Percentiles rank a stretch among this genome's conserved stretches.
phyloP scores from a whole-genome alignment of 2,888 invertebrate genomes.

The Monoplex corrugatus region DNA sequence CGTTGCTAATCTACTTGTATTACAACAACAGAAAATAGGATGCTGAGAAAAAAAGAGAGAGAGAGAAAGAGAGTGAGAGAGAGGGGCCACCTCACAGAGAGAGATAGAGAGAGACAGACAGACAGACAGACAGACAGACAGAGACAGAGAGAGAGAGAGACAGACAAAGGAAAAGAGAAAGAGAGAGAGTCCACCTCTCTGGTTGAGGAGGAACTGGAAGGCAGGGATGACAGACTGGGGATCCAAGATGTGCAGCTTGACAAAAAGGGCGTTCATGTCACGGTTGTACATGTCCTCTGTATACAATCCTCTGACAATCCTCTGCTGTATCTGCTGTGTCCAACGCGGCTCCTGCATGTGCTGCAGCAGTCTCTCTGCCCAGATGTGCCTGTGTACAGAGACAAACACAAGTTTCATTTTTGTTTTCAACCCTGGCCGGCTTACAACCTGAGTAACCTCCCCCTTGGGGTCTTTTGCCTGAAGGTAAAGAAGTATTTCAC shows the following conservation, averaged over 20 bases:
- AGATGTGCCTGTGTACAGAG: constrained; percentile 66
- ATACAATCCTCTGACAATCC: constrained; percentile 70
- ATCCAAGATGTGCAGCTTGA: constrained; percentile 79
- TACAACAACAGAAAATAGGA: too few species aligned
- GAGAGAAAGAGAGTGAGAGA: not conserved
- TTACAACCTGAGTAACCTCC: too few species aligned
- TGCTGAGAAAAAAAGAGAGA: too few species aligned
- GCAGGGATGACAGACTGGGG: constrained; percentile 78
- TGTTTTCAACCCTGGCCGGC: too few species aligned
- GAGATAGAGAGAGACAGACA: too few species aligned
- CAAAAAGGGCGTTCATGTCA: constrained; percentile 78
- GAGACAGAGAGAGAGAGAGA: not conserved
- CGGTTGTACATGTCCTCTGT: constrained; percentile 74
- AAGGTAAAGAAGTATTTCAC: too few species aligned
- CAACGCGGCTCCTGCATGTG: constrained; percentile 72
- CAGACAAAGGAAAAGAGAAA: too few species aligned
- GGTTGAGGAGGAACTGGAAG: constrained; percentile 72
- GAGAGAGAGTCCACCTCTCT: constrained; percentile 71
- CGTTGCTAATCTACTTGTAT: too few species aligned
- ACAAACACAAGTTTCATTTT: too few species aligned
- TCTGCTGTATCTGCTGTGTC: constrained; percentile 69
- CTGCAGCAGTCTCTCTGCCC: constrained; percentile 75
- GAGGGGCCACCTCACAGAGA: too few species aligned
- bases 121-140: not conserved
- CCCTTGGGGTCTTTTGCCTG: too few species aligned